Percentiles rank a stretch among this genome's conserved stretches.
Conservation (phyloP, 2,888 invertebrate genomes). For the Suillia variegata region DNA sequence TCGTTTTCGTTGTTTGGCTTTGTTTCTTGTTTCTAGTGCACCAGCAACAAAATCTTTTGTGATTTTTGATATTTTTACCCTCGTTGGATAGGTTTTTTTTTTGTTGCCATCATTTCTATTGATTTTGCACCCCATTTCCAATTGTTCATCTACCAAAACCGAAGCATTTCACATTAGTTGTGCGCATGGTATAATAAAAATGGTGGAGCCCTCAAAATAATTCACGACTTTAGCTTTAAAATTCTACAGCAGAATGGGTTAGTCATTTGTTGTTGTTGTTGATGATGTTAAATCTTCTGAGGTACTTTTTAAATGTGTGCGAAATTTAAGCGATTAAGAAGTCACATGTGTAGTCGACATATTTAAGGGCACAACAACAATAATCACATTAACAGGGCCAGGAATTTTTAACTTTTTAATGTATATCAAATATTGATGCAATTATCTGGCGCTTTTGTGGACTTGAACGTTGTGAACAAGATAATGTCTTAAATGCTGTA, state of each 20-base stretch:
- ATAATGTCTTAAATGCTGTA: too few relatives aligned
- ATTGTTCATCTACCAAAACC: too few relatives aligned
- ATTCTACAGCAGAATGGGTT: background rate
- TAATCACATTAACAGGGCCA: background rate
- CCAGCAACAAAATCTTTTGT: background rate
- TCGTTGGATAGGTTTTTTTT: background rate
- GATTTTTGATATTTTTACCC: background rate
- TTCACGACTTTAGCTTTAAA: background rate
- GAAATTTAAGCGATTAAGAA: too few relatives aligned
- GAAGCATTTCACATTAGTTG: too few relatives aligned
- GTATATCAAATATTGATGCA: too few relatives aligned
- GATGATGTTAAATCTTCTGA: too few relatives aligned
- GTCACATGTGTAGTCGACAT: slow-evolving; percentile 1
- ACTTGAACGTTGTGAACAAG: too few relatives aligned
- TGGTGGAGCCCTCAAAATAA: background rate
- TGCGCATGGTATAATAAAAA: background rate
- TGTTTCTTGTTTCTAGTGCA: background rate
- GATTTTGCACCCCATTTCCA: background rate
- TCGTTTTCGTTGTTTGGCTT: too few relatives aligned
- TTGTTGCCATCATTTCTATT: background rate
- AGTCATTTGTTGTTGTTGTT: background rate
- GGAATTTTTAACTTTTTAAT: background rate
- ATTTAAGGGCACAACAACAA: background rate
- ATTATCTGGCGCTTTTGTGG: too few relatives aligned
- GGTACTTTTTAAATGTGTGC: background rate